Evolutionary conservation across 2,113 vertebrate genomes (phyloP).

Genomic region (Pogonocichla stellata): DNA sequence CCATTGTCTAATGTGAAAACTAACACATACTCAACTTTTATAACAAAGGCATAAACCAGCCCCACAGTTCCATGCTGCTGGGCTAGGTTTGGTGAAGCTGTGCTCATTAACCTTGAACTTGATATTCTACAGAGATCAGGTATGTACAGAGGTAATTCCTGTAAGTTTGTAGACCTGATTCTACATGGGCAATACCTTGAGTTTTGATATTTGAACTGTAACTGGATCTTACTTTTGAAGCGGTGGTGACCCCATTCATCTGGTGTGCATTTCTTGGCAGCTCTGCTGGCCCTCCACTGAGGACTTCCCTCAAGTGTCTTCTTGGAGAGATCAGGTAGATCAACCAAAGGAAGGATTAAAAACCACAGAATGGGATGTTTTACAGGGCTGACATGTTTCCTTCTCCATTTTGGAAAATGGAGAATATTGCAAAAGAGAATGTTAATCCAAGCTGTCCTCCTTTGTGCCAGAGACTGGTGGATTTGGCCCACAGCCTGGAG

Average conservation of each 20-base stretch:
- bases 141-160: background rate
- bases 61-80: background rate
- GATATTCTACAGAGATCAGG: background rate
- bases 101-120: background rate
- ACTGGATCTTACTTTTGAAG: background rate
- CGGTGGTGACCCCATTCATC: background rate
- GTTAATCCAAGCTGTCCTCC: background rate
- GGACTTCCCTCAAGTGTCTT: background rate
- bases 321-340: background rate
- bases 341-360: background rate
- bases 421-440: background rate
- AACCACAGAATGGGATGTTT: background rate
- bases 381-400: background rate
- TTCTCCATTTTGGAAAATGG: background rate
- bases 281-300: background rate
- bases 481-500: background rate
- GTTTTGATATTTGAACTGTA: background rate
- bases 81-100: background rate
- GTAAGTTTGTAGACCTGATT: background rate
- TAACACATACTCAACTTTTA: background rate
- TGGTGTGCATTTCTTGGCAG: background rate
- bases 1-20: background rate
- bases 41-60: background rate
- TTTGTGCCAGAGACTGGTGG: background rate
- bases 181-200: background rate